Conservation (phyloP, 2,888 invertebrate genomes). For the Eupithecia insigniata region DNA sequence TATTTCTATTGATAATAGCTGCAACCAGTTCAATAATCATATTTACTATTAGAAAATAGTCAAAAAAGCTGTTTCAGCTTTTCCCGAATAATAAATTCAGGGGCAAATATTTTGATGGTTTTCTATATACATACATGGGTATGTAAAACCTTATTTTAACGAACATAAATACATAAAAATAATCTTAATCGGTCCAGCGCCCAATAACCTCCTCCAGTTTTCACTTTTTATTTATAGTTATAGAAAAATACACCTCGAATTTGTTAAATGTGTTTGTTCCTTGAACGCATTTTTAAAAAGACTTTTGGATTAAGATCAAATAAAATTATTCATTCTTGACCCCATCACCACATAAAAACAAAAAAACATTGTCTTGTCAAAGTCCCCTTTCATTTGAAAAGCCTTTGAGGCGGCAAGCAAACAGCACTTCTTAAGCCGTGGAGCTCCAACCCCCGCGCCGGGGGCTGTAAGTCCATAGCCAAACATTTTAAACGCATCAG, state of each 20-base stretch:
- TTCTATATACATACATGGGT: not conserved
- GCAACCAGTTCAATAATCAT: too few species aligned
- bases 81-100: not conserved
- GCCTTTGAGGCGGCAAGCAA: constrained; percentile 34
- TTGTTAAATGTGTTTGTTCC: not conserved
- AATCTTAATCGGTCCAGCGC: not conserved
- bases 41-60: too few species aligned
- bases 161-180: not conserved
- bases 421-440: constrained; percentile 31
- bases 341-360: not conserved
- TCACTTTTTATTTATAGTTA: not conserved
- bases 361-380: constrained; percentile 8
- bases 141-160: not conserved
- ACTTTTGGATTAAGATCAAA: not conserved
- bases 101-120: not conserved
- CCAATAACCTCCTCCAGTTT: not conserved
- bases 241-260: not conserved
- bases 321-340: constrained; percentile 1
- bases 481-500: constrained; percentile 58
- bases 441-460: constrained; percentile 14
- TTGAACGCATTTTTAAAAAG: not conserved
- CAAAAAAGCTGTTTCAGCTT: not conserved
- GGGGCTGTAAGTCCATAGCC: constrained; percentile 38
- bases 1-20: not conserved
- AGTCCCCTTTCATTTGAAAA: constrained; percentile 21